Conservation (phyloP, 2,797 vertebrate species). For the Pristis pectinata region DNA sequence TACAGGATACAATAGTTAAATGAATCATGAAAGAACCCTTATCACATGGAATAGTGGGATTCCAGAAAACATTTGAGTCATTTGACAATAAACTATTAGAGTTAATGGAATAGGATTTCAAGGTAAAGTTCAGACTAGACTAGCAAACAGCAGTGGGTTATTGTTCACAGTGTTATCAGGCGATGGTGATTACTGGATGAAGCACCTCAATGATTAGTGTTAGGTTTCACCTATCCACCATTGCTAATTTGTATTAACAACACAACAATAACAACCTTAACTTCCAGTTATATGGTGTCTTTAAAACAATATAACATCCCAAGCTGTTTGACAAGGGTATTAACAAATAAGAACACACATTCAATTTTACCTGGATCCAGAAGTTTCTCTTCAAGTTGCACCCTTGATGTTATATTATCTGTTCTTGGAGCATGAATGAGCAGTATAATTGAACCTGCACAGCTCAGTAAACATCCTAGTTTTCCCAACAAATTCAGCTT, state of each 20-base stretch:
- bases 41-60: neutral
- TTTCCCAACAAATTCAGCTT: conserved; percentile 85
- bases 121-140: neutral
- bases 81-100: neutral
- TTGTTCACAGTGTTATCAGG: neutral
- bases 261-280: neutral
- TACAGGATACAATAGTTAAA: neutral
- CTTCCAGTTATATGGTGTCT: no score
- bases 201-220: neutral
- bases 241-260: neutral
- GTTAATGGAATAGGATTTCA: neutral
- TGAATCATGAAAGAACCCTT: neutral
- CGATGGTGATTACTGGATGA: neutral
- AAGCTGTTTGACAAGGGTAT: no score
- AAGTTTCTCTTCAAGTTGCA: conserved; percentile 83
- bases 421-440: conserved; percentile 86
- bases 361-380: conserved; percentile 74
- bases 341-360: neutral
- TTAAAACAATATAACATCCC: no score
- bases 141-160: neutral
- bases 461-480: conserved; percentile 82
- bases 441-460: conserved; percentile 82
- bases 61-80: neutral
- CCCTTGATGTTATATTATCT: conserved; percentile 70
- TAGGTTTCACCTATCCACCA: neutral